Evolutionary conservation across 2,113 vertebrate species (phyloP).

Genomic region (Misgurnus mizolepis): DNA sequence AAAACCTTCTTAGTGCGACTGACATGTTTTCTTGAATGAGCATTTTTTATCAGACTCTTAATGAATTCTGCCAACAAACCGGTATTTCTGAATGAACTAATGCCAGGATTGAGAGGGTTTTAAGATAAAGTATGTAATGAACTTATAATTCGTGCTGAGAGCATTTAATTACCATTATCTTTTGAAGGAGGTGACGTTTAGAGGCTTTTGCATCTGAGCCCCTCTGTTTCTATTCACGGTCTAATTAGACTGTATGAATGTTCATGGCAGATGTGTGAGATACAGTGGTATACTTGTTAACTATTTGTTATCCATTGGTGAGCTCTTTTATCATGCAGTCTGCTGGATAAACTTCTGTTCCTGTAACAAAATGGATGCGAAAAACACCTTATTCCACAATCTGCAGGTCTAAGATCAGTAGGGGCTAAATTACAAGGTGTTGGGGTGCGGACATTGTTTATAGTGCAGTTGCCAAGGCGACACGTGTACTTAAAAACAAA

Average conservation of each 20-base stretch:
- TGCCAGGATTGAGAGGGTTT: no score
- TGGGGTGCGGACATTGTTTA: conserved; percentile 16
- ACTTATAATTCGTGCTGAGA: no score
- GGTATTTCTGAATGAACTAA: no score
- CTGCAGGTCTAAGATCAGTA: not conserved
- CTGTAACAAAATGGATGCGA: conserved; percentile 37
- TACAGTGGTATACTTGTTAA: not conserved
- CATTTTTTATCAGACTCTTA: no score
- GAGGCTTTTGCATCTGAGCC: no score
- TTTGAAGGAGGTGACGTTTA: no score
- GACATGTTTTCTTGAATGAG: no score
- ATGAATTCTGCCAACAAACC: no score
- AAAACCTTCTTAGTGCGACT: no score
- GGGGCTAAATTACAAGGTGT: conserved; percentile 15
- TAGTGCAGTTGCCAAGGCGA: conserved; percentile 19
- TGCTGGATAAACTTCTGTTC: conserved; percentile 61
- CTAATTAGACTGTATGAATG: conserved; percentile 54
- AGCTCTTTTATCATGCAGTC: conserved; percentile 48
- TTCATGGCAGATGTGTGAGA: conserved; percentile 61
- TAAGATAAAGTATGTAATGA: no score
- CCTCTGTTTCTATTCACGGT: conserved; percentile 45
- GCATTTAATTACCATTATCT: no score
- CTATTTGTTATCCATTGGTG: conserved; percentile 47
- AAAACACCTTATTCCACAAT: conserved; percentile 48
- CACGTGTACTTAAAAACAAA: conserved; percentile 1